Base-by-base conservation (phyloP, 2,888 invertebrate species). In the Rhodophaea formosa region DNA sequence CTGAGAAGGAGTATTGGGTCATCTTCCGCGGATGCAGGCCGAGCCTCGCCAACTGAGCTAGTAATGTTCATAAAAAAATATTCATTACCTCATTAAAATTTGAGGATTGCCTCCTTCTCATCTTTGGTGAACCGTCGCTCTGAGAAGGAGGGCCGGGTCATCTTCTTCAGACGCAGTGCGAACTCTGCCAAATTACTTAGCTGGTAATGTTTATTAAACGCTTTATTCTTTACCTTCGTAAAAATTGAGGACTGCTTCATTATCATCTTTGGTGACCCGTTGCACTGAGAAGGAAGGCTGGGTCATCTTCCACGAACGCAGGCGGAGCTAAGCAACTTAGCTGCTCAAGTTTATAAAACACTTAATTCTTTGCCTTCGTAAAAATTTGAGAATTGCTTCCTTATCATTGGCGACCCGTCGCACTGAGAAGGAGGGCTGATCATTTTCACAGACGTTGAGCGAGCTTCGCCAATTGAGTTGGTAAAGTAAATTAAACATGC, bases 101-200 rank as follows among this genome's bases (percentile, higher is more conserved):
- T 3, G 5, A 23, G 23, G 6, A 84, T 79, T 1, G 67, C 68
- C 8, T 85, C 84, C 53, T 77, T 84, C 59, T 90, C 86, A 8
- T 75, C 73, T 0, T 72, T 61, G 10, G 76, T 79, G 62, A 91
- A 68, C 16, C 69, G 71, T 58, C 81, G 73, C 58, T 88, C 70
- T 49, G 76, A 77, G 74, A 82, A 89, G 3, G 78, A 64, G 3
- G 84, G 79, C 65, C 79, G 72, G 29, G 76, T 57, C 77, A 86
- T 84, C 56, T 74, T 70, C 59, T 81, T 77, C 8, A 83, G 80
- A 15, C 79, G 84, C 58, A 90, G 72, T 39, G 66, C 74, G 66
- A 89, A 75, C 69, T 86, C 85, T 17, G 87, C 79, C 1, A 16
- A 6, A 16, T 7, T 45, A 17, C 12, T 7, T 17, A n/a, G 2